Evolutionary conservation across 1,140 invertebrate genomes (phyloP), one percentile per base, ranked within the genome.

Genomic region (Formica selysi): DNA sequence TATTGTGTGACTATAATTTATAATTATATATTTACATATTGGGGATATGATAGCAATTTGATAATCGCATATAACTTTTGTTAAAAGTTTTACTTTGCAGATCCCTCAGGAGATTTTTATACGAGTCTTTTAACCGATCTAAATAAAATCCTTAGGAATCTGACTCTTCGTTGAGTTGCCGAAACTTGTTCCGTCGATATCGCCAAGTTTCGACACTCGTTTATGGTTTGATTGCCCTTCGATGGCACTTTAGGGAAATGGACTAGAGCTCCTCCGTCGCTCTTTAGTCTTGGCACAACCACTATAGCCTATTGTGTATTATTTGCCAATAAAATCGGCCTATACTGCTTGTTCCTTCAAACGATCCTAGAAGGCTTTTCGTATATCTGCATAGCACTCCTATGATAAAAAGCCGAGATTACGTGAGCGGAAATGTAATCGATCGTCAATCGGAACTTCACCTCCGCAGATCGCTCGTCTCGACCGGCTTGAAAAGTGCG

Each of bases 201-300:
- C 19, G 54, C 38, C 85, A 93, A 93, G 86, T 93, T 70, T 76
- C 79, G 76, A 86, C 85, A 76, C 38, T 90, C 90, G 91, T 95
- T 95, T 95, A 95, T 95, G 92, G 94, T 94, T 94, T 94, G 84
- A 94, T 93, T 94, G 91, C 93, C 91, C 92, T 94, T 92, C 85
- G 88, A 95, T 94, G 93, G 94, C 90, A 95, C 94, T 95, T 95
- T 94, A 95, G 94, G 94, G 94, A 95, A 95, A 95, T 95, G 93
- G 91, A 89, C 67, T 41, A 71, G 78, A 65, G 85, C 79, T 85
- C 86, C 85, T 87, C 51, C 83, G 85, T 80, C 79, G 87, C 38
- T 73, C 86, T 90, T 80, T 76, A 89, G 38, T 76, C 80, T 73
- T 65, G 67, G 67, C 65, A 26, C 51, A 61, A 78, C 41, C 64